phyloP scores from a whole-genome alignment of 2,888 invertebrate genomes.

The Leptinotarsa rubiginosa region DNA sequence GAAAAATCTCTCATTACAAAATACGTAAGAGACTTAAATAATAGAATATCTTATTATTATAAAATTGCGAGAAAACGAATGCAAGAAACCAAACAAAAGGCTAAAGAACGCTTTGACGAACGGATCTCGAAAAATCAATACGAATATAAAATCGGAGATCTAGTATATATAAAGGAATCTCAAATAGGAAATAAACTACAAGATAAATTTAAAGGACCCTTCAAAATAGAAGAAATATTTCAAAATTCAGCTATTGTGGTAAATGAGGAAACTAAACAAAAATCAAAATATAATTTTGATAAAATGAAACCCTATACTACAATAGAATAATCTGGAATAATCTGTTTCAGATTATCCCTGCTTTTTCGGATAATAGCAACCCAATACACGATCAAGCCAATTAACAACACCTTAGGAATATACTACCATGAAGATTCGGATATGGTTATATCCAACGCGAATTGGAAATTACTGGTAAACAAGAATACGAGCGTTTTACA shows the following conservation, averaged over 20 bases:
- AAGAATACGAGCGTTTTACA: neutral
- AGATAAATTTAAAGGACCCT: neutral
- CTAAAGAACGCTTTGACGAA: too few relatives aligned
- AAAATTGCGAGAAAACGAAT: neutral
- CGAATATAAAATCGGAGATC: too few relatives aligned
- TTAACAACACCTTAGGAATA: neutral
- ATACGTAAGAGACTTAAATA: neutral
- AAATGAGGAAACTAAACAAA: neutral
- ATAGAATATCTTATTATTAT: neutral
- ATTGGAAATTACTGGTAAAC: neutral
- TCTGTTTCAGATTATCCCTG: neutral
- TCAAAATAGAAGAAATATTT: neutral
- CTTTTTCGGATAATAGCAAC: neutral
- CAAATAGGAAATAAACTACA: too few relatives aligned
- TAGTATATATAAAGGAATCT: too few relatives aligned
- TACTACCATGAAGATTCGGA: neutral
- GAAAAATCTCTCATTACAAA: neutral
- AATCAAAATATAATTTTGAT: neutral
- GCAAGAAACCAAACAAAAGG: too few relatives aligned
- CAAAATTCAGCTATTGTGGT: neutral
- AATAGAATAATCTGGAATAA: neutral
- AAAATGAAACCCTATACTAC: neutral
- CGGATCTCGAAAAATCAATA: too few relatives aligned
- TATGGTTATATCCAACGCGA: neutral
- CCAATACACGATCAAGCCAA: neutral